Evolutionary conservation across 2,113 vertebrate genomes (phyloP).

Genomic region (Emydura subglobosa): DNA sequence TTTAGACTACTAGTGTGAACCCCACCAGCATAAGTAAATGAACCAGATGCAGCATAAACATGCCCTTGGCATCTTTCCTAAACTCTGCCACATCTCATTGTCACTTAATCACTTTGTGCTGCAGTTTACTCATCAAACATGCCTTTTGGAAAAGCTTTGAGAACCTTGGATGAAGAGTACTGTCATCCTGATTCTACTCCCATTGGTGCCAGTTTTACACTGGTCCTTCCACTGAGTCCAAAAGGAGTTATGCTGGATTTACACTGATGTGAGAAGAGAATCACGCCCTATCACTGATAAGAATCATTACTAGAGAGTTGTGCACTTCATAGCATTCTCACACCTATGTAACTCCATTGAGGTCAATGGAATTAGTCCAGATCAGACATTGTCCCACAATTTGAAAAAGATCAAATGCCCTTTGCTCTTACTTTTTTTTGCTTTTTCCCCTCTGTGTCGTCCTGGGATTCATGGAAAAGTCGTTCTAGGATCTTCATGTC

Average conservation of each 20-base stretch:
- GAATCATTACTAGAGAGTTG: not conserved
- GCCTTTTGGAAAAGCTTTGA: too few relatives aligned
- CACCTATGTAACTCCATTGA: not conserved
- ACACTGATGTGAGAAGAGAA: not conserved
- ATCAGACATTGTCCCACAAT: not conserved
- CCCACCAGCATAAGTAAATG: not conserved
- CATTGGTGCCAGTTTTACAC: not conserved
- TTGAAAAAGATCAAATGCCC: not conserved
- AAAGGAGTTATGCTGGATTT: not conserved
- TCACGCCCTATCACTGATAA: not conserved
- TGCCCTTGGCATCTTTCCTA: not conserved
- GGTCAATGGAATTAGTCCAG: not conserved
- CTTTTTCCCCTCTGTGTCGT: slow-evolving; percentile 73
- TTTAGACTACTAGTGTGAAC: not conserved
- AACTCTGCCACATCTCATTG: not conserved
- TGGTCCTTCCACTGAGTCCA: not conserved
- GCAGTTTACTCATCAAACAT: too few relatives aligned
- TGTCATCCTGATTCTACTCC: too few relatives aligned
- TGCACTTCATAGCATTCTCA: not conserved
- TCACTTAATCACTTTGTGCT: not conserved
- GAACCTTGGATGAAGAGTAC: too few relatives aligned
- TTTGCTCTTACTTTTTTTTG: slow-evolving; percentile 82
- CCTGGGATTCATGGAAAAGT: slow-evolving; percentile 66
- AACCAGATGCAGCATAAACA: not conserved
- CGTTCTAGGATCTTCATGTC: slow-evolving; percentile 83